These are phyloP conservation scores for Prunella fulvescens DNA, from an alignment of 2,113 vertebrate genomes.

Conservation along the genomic window DNA sequence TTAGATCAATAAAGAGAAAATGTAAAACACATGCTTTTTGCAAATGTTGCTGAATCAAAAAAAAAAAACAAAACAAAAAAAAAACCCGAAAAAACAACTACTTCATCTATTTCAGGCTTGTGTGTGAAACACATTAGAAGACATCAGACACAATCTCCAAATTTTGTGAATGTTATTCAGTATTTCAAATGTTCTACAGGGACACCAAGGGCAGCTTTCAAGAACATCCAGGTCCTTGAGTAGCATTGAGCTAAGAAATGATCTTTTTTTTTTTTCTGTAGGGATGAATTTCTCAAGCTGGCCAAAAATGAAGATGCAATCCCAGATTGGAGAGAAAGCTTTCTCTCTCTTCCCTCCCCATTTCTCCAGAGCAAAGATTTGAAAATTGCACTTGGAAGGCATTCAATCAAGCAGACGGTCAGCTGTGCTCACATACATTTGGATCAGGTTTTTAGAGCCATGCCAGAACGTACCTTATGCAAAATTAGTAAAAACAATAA, in stretches of 20 bases:
- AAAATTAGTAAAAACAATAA: conserved; percentile 50
- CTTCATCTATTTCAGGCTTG: neutral
- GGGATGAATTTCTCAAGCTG: neutral
- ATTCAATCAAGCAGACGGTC: conserved; percentile 56
- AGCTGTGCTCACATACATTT: conserved; percentile 50
- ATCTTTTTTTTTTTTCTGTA: neutral
- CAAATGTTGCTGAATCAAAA: neutral
- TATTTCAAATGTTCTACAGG: neutral
- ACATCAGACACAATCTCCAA: neutral
- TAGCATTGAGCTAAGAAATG: neutral
- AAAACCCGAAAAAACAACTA: too few relatives aligned
- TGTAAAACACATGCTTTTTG: neutral
- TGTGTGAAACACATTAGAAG: neutral
- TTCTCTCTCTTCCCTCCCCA: neutral
- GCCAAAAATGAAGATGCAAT: neutral
- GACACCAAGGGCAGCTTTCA: neutral
- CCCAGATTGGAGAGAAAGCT: neutral
- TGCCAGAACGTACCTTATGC: conserved; percentile 59
- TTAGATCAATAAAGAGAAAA: neutral
- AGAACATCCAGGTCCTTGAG: neutral
- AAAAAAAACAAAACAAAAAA: neutral
- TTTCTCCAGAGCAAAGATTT: conserved; percentile 44
- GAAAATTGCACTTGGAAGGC: conserved; percentile 63
- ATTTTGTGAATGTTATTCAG: neutral
- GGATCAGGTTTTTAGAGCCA: conserved; percentile 51